phyloP scores from a whole-genome alignment of 2,888 invertebrate species.

The Ormyrus thymus region DNA sequence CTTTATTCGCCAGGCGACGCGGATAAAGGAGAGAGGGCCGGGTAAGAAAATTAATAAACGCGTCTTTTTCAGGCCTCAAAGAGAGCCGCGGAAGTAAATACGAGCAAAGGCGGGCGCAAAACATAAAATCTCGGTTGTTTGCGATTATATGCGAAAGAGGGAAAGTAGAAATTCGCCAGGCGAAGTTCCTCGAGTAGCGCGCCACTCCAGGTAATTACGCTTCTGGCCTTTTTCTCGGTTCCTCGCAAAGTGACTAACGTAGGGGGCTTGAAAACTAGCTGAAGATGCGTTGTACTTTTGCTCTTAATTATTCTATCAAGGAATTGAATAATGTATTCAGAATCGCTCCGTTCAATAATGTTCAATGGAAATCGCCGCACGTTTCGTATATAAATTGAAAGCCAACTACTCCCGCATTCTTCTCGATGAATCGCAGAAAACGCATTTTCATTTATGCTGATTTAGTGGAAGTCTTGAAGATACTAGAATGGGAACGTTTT shows the following conservation, averaged over 20 bases:
- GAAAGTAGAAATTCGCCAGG: neutral
- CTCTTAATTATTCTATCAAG: no score
- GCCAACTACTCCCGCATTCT: no score
- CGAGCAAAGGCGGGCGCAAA: neutral
- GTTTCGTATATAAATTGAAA: no score
- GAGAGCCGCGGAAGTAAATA: conserved; percentile 26
- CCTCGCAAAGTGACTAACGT: conserved; percentile 23
- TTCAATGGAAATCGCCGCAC: no score
- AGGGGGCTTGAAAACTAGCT: neutral
- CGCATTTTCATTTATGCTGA: neutral
- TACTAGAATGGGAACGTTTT: no score
- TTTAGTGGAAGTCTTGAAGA: no score
- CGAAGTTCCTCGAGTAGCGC: conserved; percentile 30
- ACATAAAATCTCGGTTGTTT: conserved; percentile 27
- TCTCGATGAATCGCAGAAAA: neutral
- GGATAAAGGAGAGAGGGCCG: conserved; percentile 4
- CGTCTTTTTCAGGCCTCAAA: neutral
- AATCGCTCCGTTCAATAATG: no score
- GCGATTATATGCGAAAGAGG: conserved; percentile 2
- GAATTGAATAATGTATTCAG: no score
- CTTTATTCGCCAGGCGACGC: neutral
- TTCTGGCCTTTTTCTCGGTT: conserved; percentile 34
- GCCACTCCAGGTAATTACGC: conserved; percentile 39
- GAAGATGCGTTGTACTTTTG: no score
- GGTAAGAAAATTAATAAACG: conserved; percentile 44